Base-by-base conservation (phyloP, 2,888 invertebrate species). In the Adela reaumurella region DNA sequence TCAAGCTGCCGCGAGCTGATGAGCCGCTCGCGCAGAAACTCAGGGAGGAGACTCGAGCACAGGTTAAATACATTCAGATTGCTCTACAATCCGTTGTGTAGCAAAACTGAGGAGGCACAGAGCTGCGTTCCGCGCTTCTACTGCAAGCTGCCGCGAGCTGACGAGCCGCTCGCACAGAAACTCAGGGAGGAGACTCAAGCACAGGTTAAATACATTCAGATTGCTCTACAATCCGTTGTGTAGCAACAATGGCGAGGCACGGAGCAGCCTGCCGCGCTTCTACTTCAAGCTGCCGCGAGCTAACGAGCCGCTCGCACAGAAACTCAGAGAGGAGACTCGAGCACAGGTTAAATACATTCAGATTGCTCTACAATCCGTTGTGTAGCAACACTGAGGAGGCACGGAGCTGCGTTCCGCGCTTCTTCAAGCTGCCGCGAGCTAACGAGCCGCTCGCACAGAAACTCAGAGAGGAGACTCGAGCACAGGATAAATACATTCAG, bases 111-210 rank as follows among this genome's bases (percentile, higher is more conserved):
- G 18, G 76, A 81, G 48, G 79, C 83, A 0, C 83, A 83, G 56
- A 81, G 81, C 56, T 80, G 80, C 47, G 87, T 91, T 59, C 91
- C 91, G 0, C 85, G 86, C 62, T 91, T 91, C 65, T 90, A 87
- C 61, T 87, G 85, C 59, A 86, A 86, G 74, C 69, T 92, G 2
- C 94, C 94, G 0, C 83, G 85, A 47, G 85, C 89, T 46, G 88
- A 87, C 57, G 92, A 94, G 59, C 79, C 87, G 5, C 61, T 94
- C 3, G 82, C 89, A 1, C 88, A 90, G 61, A 92, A 93, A 67
- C 68, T 95, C 43, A 81, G 94, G 49, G 94, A 95, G 68, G 95
- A 95, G 67, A 90, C 94, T 0, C 81, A 94, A 59, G 92, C 94
- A 2, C 35, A 35, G 35, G 35, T 35, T 35, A n/a, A n/a, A 82